phyloP scores from a whole-genome alignment of 2,113 vertebrate species.

The Pipra filicauda region DNA sequence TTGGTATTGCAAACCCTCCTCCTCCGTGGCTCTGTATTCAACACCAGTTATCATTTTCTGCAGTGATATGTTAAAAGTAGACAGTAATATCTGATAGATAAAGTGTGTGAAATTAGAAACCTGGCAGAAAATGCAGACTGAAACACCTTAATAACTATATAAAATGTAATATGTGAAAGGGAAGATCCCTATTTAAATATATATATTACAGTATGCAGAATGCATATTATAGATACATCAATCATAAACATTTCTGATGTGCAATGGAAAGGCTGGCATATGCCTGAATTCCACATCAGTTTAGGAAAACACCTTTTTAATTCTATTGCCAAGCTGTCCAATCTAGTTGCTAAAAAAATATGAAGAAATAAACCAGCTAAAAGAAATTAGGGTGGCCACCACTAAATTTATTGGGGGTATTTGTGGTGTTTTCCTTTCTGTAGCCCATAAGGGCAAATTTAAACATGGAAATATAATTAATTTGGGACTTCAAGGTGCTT shows the following conservation, averaged over 20 bases:
- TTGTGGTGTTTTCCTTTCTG: not conserved
- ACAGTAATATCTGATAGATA: not conserved
- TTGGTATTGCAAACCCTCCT: not conserved
- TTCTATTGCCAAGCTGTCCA: not conserved
- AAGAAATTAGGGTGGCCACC: not conserved
- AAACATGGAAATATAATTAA: not conserved
- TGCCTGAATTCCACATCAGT: not conserved
- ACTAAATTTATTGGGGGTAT: not conserved
- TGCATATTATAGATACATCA: not conserved
- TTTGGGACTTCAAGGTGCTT: not conserved
- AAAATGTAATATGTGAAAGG: not conserved
- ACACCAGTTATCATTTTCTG: not conserved
- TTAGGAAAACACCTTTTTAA: not conserved
- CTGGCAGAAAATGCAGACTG: not conserved
- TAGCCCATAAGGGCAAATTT: not conserved
- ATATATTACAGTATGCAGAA: not conserved
- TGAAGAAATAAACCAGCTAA: not conserved
- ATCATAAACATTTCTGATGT: not conserved
- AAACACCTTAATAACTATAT: not conserved
- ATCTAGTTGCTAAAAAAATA: not conserved
- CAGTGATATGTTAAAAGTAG: not conserved
- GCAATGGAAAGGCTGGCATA: not conserved
- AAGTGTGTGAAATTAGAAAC: slow-evolving; percentile 1
- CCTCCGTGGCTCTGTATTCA: not conserved
- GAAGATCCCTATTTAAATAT: not conserved